These are phyloP conservation scores for Chymomyza caudatula DNA, from an alignment of 2,888 invertebrate species.

Conservation along the genomic window DNA sequence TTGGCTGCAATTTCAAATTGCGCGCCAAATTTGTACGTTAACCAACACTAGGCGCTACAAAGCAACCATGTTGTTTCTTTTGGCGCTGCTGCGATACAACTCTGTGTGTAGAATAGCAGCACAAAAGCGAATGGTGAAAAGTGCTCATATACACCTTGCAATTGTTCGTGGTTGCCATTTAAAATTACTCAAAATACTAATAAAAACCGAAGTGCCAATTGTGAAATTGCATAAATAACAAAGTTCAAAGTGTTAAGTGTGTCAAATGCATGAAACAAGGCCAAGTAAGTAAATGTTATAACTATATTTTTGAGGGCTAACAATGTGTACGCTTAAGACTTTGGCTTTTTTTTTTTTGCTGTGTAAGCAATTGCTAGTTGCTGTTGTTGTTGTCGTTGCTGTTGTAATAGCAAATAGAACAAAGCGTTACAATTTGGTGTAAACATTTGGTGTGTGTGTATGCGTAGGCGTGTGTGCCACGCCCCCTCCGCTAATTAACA, in stretches of 20 bases:
- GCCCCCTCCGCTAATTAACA: constrained; percentile 50
- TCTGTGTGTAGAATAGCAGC: constrained; percentile 63
- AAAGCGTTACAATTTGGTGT: constrained; percentile 50
- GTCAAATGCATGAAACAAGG: not conserved
- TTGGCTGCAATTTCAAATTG: not conserved
- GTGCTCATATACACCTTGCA: constrained; percentile 49
- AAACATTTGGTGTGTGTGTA: constrained; percentile 24
- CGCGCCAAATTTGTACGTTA: not conserved
- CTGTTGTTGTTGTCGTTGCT: constrained; percentile 14
- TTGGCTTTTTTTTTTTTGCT: constrained; percentile 13
- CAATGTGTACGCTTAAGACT: not conserved
- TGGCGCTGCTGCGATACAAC: not conserved
- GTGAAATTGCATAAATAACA: constrained; percentile 4
- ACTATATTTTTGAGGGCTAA: constrained; percentile 5
- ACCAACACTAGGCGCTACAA: constrained; percentile 15
- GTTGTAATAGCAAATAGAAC: constrained; percentile 46
- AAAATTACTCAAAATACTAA: constrained; percentile 16
- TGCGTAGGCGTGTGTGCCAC: constrained; percentile 11
- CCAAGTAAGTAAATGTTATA: constrained; percentile 29
- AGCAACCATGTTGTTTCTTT: constrained; percentile 29
- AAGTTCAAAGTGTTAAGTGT: not conserved
- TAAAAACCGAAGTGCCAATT: constrained; percentile 5
- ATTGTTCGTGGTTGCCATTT: constrained; percentile 30
- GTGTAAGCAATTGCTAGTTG: constrained; percentile 13
- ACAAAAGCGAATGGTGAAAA: constrained; percentile 57